A percentile compares a stretch with the other conserved stretches of the same genome.
These are phyloP conservation scores for Idaea straminata DNA, from an alignment of 2,888 invertebrate species.

Conservation along the genomic window DNA sequence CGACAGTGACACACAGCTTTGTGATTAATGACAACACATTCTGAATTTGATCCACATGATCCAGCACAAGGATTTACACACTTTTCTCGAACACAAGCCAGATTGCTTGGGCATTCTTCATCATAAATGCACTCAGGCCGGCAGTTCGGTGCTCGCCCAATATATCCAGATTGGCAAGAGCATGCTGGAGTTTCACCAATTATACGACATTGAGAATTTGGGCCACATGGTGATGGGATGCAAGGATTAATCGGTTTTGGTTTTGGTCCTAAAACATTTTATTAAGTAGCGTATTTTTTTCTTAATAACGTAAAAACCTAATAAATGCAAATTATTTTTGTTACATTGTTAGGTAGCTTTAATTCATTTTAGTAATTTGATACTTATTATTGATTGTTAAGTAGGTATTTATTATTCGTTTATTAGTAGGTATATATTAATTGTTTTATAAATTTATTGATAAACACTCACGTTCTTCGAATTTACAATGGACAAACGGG, in stretches of 20 bases:
- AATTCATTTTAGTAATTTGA: not conserved
- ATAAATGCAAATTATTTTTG: conserved; percentile 1
- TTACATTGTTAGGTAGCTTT: conserved; percentile 2
- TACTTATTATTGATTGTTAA: not conserved
- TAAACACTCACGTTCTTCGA: conserved; percentile 83
- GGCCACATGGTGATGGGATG: conserved; percentile 90
- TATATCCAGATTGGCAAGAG: conserved; percentile 88
- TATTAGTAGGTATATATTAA: conserved; percentile 15
- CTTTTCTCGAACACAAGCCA: conserved; percentile 90
- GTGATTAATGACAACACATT: conserved; percentile 90
- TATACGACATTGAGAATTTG: conserved; percentile 89
- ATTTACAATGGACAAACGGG: conserved; percentile 87
- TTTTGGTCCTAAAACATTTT: conserved; percentile 71
- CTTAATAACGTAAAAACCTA: conserved; percentile 2
- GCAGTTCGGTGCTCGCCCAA: conserved; percentile 92
- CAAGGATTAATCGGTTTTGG: conserved; percentile 86
- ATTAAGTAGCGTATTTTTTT: not conserved
- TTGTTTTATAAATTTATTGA: conserved; percentile 1
- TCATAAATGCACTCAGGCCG: conserved; percentile 92
- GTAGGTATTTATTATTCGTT: conserved; percentile 9
- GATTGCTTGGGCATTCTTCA: conserved; percentile 90
- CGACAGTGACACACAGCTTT: conserved; percentile 91
- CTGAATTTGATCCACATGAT: conserved; percentile 89
- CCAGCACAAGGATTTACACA: conserved; percentile 92
- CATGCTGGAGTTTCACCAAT: conserved; percentile 89